These are phyloP conservation scores for Catonia carolina DNA, from an alignment of 2,888 invertebrate genomes.

Conservation along the genomic window DNA sequence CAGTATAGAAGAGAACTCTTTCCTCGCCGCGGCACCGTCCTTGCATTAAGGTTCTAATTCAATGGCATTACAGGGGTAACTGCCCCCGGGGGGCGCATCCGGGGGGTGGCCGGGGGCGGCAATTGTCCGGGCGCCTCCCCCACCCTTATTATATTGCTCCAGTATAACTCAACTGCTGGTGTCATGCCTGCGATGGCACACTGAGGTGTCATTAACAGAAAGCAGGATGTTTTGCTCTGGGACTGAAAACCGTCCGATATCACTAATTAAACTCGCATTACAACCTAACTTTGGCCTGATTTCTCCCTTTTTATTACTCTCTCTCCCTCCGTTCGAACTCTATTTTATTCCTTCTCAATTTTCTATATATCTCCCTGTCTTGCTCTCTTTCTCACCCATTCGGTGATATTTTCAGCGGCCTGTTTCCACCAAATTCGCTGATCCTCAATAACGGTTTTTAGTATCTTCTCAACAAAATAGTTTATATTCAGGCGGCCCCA, in stretches of 20 bases:
- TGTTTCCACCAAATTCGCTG: no score
- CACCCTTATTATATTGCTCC: neutral
- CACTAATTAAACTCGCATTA: conserved; percentile 11
- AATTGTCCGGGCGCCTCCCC: conserved; percentile 10
- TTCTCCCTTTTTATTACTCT: conserved; percentile 6
- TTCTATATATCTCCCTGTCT: no score
- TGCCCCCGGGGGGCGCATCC: conserved; percentile 26
- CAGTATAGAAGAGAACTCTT: no score
- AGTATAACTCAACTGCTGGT: conserved; percentile 4
- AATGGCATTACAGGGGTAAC: conserved; percentile 30
- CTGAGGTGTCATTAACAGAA: conserved; percentile 13
- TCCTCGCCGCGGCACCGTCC: neutral
- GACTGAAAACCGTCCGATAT: neutral
- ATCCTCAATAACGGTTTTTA: no score
- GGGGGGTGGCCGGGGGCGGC: conserved; percentile 17
- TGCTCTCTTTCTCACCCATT: no score
- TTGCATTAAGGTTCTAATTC: conserved; percentile 30
- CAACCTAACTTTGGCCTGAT: neutral
- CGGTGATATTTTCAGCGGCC: no score
- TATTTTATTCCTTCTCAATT: no score
- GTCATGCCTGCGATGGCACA: conserved; percentile 12
- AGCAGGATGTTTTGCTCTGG: conserved; percentile 9
- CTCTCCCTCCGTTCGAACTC: no score
- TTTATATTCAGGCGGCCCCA: no score
- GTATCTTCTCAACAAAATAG: no score